Conservation (phyloP, 2,888 invertebrate species). For the Listrodromus nycthemerus region DNA sequence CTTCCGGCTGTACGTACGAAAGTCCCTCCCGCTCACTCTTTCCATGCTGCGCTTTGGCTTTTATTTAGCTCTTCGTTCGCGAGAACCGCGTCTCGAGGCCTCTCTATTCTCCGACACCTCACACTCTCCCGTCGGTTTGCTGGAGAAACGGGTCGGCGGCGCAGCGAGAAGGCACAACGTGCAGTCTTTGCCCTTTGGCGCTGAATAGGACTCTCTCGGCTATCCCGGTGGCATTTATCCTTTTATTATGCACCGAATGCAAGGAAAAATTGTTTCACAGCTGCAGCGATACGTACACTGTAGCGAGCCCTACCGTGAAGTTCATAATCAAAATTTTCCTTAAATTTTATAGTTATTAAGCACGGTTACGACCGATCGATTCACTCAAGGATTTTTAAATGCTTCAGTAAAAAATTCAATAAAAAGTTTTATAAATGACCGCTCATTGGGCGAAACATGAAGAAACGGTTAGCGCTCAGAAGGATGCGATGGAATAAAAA, state of each 20-base stretch:
- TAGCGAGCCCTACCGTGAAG: constrained; percentile 24
- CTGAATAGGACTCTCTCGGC: constrained; percentile 47
- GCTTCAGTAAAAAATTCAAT: neutral
- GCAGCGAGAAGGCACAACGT: constrained; percentile 38
- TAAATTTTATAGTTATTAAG: neutral
- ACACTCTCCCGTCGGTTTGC: neutral
- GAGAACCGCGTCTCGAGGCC: constrained; percentile 32
- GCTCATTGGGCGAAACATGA: neutral
- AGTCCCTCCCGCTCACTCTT: constrained; percentile 18
- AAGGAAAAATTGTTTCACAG: constrained; percentile 65
- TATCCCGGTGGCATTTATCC: constrained; percentile 68
- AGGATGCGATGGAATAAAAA: neutral
- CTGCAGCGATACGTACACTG: constrained; percentile 19
- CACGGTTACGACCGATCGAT: neutral
- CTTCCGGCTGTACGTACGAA: constrained; percentile 58
- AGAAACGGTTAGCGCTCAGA: neutral
- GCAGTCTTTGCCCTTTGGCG: constrained; percentile 63
- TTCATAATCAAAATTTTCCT: neutral
- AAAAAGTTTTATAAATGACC: neutral
- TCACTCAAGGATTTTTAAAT: neutral
- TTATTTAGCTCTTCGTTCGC: constrained; percentile 39
- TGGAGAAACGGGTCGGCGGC: constrained; percentile 17
- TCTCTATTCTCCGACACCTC: constrained; percentile 9
- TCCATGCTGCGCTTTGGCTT: constrained; percentile 15
- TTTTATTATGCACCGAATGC: constrained; percentile 70